phyloP scores from a whole-genome alignment of 2,113 vertebrate genomes.

The Erpornis zantholeuca region DNA sequence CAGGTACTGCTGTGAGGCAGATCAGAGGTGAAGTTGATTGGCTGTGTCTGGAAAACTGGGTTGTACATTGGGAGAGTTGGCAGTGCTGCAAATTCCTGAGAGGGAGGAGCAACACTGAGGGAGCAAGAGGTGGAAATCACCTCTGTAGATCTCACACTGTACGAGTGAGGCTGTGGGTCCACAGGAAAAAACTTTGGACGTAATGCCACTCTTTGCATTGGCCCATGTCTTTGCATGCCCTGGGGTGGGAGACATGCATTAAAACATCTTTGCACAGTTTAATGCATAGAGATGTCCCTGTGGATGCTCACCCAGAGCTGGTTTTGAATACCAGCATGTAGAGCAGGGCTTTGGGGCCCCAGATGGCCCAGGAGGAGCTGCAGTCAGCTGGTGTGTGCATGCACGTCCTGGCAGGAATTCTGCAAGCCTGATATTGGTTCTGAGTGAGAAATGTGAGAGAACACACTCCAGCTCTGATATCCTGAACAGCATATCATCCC shows the following conservation, averaged over 20 bases:
- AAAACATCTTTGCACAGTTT: background rate
- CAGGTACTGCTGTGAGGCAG: background rate
- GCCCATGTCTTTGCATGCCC: background rate
- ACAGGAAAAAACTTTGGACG: background rate
- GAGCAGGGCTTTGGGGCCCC: background rate
- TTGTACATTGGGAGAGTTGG: background rate
- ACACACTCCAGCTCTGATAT: background rate
- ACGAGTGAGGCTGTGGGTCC: background rate
- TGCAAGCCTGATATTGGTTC: background rate
- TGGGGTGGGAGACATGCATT: background rate
- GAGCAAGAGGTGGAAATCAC: background rate
- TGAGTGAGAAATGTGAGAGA: conserved; percentile 38
- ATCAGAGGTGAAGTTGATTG: background rate
- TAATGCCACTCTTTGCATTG: background rate
- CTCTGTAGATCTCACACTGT: background rate
- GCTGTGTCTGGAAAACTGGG: background rate
- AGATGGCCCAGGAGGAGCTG: background rate
- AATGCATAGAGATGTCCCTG: background rate
- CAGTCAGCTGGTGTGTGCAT: background rate
- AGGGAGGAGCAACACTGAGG: background rate
- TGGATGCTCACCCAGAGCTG: background rate
- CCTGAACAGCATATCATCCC: background rate
- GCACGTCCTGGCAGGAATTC: background rate
- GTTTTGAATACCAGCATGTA: background rate
- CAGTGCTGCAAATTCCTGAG: background rate